Base-by-base conservation (phyloP, 2,888 invertebrate species). In the Ommatoiulus sabulosus region DNA sequence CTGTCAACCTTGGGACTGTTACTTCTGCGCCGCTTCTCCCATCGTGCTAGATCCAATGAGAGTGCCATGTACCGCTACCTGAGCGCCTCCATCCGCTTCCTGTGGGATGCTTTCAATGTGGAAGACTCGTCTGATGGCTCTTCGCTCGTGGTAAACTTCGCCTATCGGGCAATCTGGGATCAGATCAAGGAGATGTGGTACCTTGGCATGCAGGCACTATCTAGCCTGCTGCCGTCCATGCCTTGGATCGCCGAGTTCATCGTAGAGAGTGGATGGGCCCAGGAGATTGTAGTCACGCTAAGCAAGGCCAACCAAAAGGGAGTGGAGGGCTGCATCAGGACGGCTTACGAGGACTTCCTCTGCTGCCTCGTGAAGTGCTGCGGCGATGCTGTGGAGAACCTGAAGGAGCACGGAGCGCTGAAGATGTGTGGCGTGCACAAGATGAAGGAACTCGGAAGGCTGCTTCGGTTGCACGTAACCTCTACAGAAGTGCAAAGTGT, bases 111-210 rank as follows among this genome's bases (percentile, higher is more conserved):
- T 0, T 97, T 97, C 92, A 96, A 95, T 91, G 95, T 97, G 89
- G 97, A 97, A 92, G 97, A 97, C 92, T 96, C 96, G 17, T 96
- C 96, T 92, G 96, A 97, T 92, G 96, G 96, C 0, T 95, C 95
- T 12, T 96, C 96, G 88, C 93, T 98, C 89, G 97, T 97, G 2
- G 96, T 97, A 0, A 95, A 97, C 0, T 96, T 97, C 94, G 94
- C 95, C 3, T 98, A 98, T 92, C 97, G 97, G 92, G 96, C 96
- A 92, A 94, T 95, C 91, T 98, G 98, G 98, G 95, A 95, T 93
- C 97, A 97, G 92, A 94, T 98, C 89, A 96, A 96, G 92, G 98
- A 98, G 92, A 93, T 98, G 17, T 98, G 98, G 98, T 98, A 97
- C 93, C 94, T 98, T 90, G 97, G 97, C 43, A 97, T 98, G 97